phyloP scores from a whole-genome alignment of 2,113 vertebrate genomes.

The Antigone vipio region DNA sequence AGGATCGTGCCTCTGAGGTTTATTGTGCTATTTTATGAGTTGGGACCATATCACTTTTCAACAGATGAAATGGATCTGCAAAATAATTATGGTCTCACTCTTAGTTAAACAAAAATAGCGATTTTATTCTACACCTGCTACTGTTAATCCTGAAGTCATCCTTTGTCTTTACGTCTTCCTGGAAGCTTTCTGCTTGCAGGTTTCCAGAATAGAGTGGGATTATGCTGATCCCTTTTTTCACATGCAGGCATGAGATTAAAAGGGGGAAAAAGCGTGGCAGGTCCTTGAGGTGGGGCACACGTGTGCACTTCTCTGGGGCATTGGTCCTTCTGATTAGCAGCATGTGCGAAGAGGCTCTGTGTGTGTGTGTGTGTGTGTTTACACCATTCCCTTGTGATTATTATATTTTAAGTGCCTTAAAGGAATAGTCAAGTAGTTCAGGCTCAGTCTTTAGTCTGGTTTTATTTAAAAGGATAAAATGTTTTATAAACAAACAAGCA shows the following conservation, averaged over 20 bases:
- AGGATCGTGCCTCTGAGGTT: background rate
- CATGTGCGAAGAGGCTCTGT: background rate
- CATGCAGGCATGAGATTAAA: background rate
- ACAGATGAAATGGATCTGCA: constrained; percentile 21
- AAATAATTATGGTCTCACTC: background rate
- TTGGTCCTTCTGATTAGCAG: background rate
- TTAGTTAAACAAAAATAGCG: constrained; percentile 7
- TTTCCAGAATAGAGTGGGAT: background rate
- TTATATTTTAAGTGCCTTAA: background rate
- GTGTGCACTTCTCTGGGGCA: background rate
- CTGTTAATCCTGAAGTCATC: background rate
- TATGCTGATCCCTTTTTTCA: background rate
- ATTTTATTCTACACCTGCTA: constrained; percentile 8
- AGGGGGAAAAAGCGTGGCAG: background rate
- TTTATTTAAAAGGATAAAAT: background rate
- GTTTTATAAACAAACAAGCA: background rate
- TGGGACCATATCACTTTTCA: background rate
- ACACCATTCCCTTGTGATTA: background rate
- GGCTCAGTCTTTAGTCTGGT: background rate
- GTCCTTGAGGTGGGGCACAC: background rate
- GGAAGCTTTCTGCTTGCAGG: background rate
- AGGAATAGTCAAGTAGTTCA: background rate
- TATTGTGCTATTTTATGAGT: constrained; percentile 20
- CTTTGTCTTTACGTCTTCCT: background rate
- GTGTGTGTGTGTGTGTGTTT: background rate